phyloP scores from a whole-genome alignment of 2,888 invertebrate genomes.

The Phasia obesa region DNA sequence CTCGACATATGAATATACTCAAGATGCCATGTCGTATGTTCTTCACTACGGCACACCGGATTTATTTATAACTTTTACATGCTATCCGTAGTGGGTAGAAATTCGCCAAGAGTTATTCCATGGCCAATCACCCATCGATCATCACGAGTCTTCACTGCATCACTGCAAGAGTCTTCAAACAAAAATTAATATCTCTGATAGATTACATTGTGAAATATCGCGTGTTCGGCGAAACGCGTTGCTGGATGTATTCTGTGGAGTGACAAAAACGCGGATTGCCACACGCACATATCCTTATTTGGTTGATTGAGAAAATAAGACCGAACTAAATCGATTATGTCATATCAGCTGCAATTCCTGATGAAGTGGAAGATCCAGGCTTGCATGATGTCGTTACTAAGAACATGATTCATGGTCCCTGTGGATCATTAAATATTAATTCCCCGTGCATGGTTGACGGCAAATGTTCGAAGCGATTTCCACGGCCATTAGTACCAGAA shows the following conservation, averaged over 20 bases:
- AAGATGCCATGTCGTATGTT: slow-evolving; percentile 11
- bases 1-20: slow-evolving; percentile 40
- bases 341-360: no score
- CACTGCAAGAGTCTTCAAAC: slow-evolving; percentile 1
- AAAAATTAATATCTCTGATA: neutral
- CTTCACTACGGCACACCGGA: neutral
- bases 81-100: slow-evolving; percentile 6
- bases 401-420: no score
- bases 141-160: slow-evolving; percentile 2
- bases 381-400: no score
- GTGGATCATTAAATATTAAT: no score
- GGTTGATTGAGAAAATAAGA: no score
- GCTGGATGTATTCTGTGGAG: neutral
- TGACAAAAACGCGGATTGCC: no score
- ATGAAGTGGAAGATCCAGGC: no score
- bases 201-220: neutral
- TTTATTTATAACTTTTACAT: slow-evolving; percentile 4
- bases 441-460: no score
- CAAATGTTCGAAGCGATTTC: no score
- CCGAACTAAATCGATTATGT: no score
- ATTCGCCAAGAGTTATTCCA: neutral
- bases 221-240: neutral
- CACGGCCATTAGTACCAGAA: no score
- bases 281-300: no score
- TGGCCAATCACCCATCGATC: slow-evolving; percentile 8